phyloP scores from a whole-genome alignment of 2,888 invertebrate genomes.

The Eristalinus sepulchralis region DNA sequence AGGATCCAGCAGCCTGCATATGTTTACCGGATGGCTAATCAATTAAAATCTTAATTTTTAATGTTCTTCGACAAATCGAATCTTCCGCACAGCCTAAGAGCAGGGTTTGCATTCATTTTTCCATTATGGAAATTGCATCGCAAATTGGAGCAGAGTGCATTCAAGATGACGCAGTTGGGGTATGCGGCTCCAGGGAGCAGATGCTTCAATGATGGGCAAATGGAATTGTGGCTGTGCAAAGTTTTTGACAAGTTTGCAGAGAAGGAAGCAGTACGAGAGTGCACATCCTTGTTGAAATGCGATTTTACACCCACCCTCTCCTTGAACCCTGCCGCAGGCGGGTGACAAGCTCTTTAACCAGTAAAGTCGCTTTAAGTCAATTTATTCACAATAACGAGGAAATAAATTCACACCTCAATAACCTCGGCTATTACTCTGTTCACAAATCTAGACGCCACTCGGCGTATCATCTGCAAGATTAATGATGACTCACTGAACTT shows the following conservation, averaged over 20 bases:
- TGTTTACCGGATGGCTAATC: slow-evolving; percentile 28
- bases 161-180: not conserved
- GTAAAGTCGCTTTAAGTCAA: not conserved
- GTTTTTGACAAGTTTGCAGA: not conserved
- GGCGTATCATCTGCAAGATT: slow-evolving; percentile 6
- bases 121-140: slow-evolving; percentile 14
- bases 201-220: not conserved
- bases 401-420: not conserved
- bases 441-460: not conserved
- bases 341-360: not conserved
- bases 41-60: slow-evolving; percentile 47
- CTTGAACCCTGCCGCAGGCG: no score
- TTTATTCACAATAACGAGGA: not conserved
- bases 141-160: not conserved
- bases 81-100: not conserved
- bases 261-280: no score
- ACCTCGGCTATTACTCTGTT: not conserved
- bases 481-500: slow-evolving; percentile 28
- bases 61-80: slow-evolving; percentile 14
- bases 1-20: not conserved
- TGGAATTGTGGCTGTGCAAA: not conserved
- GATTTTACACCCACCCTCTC: no score
- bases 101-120: not conserved
- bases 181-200: not conserved
- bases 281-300: no score